Evolutionary conservation across 1,140 invertebrate species (phyloP).

Genomic region (Palaemon carinicauda): DNA sequence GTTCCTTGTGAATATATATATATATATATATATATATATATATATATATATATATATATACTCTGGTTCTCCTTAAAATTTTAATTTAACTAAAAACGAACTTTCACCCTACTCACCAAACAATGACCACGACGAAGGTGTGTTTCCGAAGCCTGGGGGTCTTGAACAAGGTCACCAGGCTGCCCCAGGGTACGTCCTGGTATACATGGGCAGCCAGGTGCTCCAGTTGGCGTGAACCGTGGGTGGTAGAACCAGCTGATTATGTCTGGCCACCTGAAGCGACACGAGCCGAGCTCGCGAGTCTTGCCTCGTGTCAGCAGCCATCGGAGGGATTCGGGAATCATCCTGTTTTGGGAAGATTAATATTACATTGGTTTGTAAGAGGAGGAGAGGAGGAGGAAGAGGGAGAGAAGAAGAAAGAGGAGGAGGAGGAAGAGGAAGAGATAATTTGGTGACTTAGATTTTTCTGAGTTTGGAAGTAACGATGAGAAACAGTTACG

Average conservation of each 20-base stretch:
- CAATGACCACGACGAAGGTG: conserved; percentile 55
- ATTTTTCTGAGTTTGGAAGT: too few relatives aligned
- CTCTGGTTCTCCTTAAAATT: not conserved
- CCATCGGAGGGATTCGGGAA: conserved; percentile 61
- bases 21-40: not conserved
- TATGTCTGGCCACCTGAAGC: conserved; percentile 49
- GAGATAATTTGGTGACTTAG: too few relatives aligned
- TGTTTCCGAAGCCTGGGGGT: conserved; percentile 34
- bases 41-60: not conserved
- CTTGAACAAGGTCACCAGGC: conserved; percentile 45
- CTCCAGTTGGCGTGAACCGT: conserved; percentile 50
- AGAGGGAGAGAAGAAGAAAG: not conserved
- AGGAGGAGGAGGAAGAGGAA: not conserved
- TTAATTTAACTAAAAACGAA: not conserved
- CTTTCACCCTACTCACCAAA: conserved; percentile 46
- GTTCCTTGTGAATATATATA: not conserved
- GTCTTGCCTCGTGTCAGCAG: conserved; percentile 57
- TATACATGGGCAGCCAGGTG: conserved; percentile 37
- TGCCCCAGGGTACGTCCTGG: conserved; percentile 16
- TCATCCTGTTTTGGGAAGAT: conserved; percentile 59
- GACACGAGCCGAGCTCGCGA: conserved; percentile 52
- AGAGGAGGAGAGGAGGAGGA: too few relatives aligned
- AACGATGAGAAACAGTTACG: too few relatives aligned
- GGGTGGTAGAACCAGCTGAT: conserved; percentile 52
- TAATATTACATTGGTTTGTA: too few relatives aligned